A percentile compares a stretch with the other conserved stretches of the same genome.
Evolutionary conservation across 2,113 vertebrate genomes (phyloP).

Genomic region (Pterophyllum scalare): DNA sequence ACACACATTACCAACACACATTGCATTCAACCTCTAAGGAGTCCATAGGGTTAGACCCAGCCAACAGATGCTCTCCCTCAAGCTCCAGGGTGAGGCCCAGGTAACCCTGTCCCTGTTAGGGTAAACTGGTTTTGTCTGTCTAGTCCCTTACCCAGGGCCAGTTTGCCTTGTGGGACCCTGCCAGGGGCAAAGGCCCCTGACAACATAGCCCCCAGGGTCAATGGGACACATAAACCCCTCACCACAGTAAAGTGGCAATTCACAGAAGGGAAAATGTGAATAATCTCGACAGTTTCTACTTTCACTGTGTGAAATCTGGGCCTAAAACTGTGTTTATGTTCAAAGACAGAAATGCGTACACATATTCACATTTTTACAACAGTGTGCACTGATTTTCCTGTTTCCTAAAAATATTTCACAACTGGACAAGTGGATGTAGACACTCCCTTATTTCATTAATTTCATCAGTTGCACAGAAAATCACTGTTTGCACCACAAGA

Average conservation of each 20-base stretch:
- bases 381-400: neutral
- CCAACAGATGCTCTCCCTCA: neutral
- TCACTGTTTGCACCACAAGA: neutral
- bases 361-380: neutral
- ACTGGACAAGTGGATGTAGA: neutral
- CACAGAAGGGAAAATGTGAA: neutral
- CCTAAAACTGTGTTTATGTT: neutral
- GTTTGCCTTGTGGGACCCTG: neutral
- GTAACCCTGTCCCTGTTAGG: neutral
- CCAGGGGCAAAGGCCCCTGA: neutral
- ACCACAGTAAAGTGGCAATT: neutral
- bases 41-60: rapidly evolving
- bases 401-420: neutral
- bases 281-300: neutral
- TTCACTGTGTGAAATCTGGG: constrained; percentile 1
- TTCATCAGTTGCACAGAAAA: neutral
- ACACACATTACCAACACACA: neutral
- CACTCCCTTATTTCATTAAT: constrained; percentile 1
- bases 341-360: neutral
- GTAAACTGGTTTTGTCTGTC: neutral
- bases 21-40: neutral
- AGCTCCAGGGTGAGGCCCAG: neutral
- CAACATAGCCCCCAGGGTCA: neutral
- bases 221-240: neutral
- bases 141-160: too few relatives aligned